These are phyloP conservation scores for Carettochelys insculpta DNA, from an alignment of 2,113 vertebrate species.

Conservation along the genomic window DNA sequence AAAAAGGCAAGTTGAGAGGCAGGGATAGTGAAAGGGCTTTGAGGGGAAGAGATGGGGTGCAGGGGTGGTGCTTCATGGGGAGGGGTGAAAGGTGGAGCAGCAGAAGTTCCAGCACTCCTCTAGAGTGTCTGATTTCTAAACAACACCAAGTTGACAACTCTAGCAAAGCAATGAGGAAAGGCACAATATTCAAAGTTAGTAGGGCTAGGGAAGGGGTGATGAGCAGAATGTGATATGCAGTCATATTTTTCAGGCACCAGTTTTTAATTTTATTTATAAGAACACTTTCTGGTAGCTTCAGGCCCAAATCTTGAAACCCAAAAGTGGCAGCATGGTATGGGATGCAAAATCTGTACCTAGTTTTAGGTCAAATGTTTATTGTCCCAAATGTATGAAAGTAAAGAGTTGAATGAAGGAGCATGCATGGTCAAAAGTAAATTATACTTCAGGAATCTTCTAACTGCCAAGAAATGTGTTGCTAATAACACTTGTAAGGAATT, in stretches of 20 bases:
- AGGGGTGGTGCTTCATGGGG: too few species aligned
- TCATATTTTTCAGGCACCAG: neutral
- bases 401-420: neutral
- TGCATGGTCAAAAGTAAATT: neutral
- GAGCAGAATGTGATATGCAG: neutral
- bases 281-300: neutral
- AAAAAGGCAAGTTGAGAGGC: too few species aligned
- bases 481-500: neutral
- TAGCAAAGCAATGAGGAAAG: neutral
- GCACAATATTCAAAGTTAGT: neutral
- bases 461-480: neutral
- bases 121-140: too few species aligned
- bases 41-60: too few species aligned
- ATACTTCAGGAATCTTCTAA: neutral
- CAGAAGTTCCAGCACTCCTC: too few species aligned
- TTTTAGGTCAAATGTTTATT: neutral
- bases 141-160: too few species aligned
- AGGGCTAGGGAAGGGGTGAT: neutral
- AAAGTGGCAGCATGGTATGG: neutral
- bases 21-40: too few species aligned
- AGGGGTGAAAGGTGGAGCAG: too few species aligned
- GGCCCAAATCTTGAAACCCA: fast-evolving
- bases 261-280: neutral
- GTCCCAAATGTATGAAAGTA: neutral
- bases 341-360: neutral